A percentile compares a stretch with the other conserved stretches of the same genome.
These are phyloP conservation scores for Ficedula albicollis DNA, from an alignment of 2,797 vertebrate genomes.

Conservation along the genomic window DNA sequence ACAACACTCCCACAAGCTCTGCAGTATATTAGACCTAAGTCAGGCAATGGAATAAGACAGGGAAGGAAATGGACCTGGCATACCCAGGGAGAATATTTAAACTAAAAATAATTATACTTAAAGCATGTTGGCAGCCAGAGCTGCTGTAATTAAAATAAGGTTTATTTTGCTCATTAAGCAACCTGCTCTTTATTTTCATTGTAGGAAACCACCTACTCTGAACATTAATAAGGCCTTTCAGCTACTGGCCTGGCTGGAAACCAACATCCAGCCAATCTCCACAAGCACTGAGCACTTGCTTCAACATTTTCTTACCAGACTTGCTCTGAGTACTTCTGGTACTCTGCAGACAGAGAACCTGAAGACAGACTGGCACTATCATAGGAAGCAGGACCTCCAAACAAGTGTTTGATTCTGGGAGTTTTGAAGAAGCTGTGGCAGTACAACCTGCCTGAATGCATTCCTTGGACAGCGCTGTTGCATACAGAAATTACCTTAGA, in stretches of 20 bases:
- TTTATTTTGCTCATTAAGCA: slow-evolving; percentile 8
- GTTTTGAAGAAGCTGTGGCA: background rate
- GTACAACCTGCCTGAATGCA: background rate
- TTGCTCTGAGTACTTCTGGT: background rate
- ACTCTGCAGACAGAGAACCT: background rate
- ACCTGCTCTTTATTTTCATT: background rate
- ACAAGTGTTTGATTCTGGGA: background rate
- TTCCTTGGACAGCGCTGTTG: background rate
- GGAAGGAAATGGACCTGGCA: background rate
- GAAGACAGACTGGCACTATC: background rate
- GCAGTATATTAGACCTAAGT: background rate
- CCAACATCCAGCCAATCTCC: background rate
- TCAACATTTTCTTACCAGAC: background rate
- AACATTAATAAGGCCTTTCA: slow-evolving; percentile 11
- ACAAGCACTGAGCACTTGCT: background rate
- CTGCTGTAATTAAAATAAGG: slow-evolving; percentile 19
- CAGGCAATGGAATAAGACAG: background rate
- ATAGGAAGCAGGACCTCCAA: background rate
- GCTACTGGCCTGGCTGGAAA: background rate
- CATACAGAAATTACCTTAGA: background rate
- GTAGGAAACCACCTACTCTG: background rate
- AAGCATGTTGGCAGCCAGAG: background rate
- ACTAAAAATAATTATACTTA: slow-evolving; percentile 5
- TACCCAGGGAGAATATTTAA: background rate
- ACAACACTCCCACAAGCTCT: background rate